These are phyloP conservation scores for Euphysa ruthae DNA, from an alignment of 30 jellyfish, hydroid and myxozoan species.

Conservation along the genomic window DNA sequence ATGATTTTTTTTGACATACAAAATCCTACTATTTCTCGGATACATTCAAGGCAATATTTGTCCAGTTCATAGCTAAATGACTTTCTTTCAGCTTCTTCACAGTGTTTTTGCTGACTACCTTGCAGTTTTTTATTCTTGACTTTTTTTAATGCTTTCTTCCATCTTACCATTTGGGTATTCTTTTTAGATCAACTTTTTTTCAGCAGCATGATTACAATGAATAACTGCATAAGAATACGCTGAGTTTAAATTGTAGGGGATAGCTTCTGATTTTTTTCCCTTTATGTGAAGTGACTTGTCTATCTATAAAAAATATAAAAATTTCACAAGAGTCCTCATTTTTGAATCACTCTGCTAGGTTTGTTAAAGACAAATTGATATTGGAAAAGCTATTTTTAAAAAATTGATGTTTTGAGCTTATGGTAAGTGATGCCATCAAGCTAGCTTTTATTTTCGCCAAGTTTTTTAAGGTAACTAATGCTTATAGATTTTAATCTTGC, in stretches of 20 bases:
- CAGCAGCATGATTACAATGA: background rate
- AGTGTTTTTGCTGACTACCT: background rate
- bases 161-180: background rate
- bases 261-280: background rate
- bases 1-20: background rate
- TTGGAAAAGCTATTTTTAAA: no score
- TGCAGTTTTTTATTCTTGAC: background rate
- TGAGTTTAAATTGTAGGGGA: background rate
- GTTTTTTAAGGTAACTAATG: no score
- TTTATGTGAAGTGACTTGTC: background rate
- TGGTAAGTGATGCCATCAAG: no score
- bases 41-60: background rate
- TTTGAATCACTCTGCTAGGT: no score
- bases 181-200: background rate
- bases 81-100: conserved; percentile 1
- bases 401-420: no score
- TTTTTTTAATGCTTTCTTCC: background rate
- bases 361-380: no score
- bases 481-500: no score
- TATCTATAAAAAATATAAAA: no score
- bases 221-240: background rate
- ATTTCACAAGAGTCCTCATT: no score
- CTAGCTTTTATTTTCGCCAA: no score
- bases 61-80: conserved; percentile 4
- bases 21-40: background rate